phyloP scores from a whole-genome alignment of 2,888 invertebrate species.

The Scaptomyza polygonia region DNA sequence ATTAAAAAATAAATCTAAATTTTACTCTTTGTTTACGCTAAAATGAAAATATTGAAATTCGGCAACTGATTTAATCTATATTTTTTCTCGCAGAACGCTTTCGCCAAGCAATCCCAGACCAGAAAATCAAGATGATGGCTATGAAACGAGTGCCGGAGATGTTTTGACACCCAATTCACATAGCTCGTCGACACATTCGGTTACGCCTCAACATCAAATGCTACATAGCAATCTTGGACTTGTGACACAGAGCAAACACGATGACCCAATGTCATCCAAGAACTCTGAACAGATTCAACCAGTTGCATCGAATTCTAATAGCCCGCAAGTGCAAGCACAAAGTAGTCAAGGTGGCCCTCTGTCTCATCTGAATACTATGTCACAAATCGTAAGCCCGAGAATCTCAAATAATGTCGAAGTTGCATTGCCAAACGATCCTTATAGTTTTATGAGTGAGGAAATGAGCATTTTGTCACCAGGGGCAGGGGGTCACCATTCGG shows the following conservation, averaged over 20 bases:
- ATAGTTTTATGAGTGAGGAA: constrained; percentile 94
- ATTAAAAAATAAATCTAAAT: no score
- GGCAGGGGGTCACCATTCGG: constrained; percentile 7
- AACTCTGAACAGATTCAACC: constrained; percentile 43
- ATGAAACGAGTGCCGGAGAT: constrained; percentile 92
- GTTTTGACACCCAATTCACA: constrained; percentile 84
- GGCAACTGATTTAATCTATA: not conserved
- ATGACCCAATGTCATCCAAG: constrained; percentile 40
- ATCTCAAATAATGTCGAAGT: constrained; percentile 27
- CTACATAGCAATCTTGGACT: constrained; percentile 53
- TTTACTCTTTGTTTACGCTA: no score
- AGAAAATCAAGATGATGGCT: constrained; percentile 94
- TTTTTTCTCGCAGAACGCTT: constrained; percentile 54
- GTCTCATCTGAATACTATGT: constrained; percentile 8
- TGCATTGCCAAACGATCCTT: constrained; percentile 86
- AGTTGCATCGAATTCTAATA: constrained; percentile 18
- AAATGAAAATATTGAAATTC: no score
- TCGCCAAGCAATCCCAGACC: constrained; percentile 84
- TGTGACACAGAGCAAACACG: constrained; percentile 55
- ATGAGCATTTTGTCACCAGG: constrained; percentile 72
- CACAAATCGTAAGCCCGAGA: constrained; percentile 23
- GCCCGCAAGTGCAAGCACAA: constrained; percentile 16
- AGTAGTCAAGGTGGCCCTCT: constrained; percentile 7
- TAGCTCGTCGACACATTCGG: constrained; percentile 79
- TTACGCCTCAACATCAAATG: constrained; percentile 80